Evolutionary conservation across 2,113 vertebrate genomes (phyloP), one percentile per base, ranked within the genome.

Genomic region (Spilogale gracilis): DNA sequence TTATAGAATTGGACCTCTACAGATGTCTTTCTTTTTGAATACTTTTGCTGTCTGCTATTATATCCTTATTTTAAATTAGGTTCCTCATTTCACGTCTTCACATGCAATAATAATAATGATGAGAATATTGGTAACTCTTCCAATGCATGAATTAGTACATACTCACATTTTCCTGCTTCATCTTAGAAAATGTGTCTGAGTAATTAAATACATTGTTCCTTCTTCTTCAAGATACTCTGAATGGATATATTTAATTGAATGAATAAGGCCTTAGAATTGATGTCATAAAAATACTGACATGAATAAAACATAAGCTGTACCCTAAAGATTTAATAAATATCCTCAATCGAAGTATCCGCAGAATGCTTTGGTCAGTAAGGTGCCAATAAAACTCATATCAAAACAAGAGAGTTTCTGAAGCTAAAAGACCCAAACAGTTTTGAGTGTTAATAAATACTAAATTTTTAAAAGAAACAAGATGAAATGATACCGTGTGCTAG

Each of bases 151-250:
- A 92, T 52, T 52, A 38, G 27, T 61, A 21, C 25, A 48, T 50
- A n/a, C 48, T 25, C 50, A 45, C 32, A 71, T 61, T 48, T n/a
- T 56, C 38, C 89, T 56, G 45, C 32, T 80, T 92, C 50, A 38
- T 52, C 63, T 52, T 23, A 67, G 48, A 60, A 76, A 67, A 61
- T 23, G 10, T 13, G 18, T 65, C 32, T 67, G 16, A 67, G 16
- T 73, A 85, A 94, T 65, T 76, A 91, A 81, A 91, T n/a, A 81
- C 30, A 18, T 10, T 67, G 56, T 43, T 60, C 43, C 48, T 48
- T 65, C 48, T 69, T 5, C 4, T 43, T 52, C 27, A 65, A 58
- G 56, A n/a, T 32, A 38, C 50, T 82, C 54, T 48, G 61, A 67
- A 20, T 7, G n/a, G 85, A 38, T 65, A 78, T 7, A 52, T 71